phyloP scores from a whole-genome alignment of 2,113 vertebrate species.

The Clarias magur region DNA sequence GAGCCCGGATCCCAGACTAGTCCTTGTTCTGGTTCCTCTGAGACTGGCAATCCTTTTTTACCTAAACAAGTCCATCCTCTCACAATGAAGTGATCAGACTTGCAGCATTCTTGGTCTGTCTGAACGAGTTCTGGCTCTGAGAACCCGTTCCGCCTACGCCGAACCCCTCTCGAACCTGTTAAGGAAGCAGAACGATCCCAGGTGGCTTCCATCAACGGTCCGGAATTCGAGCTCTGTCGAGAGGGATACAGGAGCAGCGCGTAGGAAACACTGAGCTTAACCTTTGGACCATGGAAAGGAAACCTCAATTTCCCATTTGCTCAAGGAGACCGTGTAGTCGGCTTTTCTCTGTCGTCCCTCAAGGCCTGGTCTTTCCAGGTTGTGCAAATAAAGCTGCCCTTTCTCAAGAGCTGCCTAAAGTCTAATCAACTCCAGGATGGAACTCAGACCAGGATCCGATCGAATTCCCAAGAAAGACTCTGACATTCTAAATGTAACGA shows the following conservation, averaged over 20 bases:
- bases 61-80: neutral
- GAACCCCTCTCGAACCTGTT: no score
- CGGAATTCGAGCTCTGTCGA: conserved; percentile 39
- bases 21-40: neutral
- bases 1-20: neutral
- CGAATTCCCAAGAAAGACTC: neutral
- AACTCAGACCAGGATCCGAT: neutral
- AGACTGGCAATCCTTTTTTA: neutral
- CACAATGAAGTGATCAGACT: neutral
- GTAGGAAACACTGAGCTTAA: conserved; percentile 54
- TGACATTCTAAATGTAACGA: conserved; percentile 11
- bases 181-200: conserved; percentile 1
- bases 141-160: neutral
- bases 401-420: neutral
- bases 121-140: neutral
- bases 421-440: neutral
- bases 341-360: conserved; percentile 1
- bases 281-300: conserved; percentile 59
- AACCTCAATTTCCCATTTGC: conserved; percentile 64
- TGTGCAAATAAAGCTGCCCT: conserved; percentile 12
- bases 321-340: conserved; percentile 42
- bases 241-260: neutral
- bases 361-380: conserved; percentile 1
- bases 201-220: conserved; percentile 22
- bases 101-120: neutral